Evolutionary conservation across 2,888 invertebrate species (phyloP).

Genomic region (Apodemia duryi): DNA sequence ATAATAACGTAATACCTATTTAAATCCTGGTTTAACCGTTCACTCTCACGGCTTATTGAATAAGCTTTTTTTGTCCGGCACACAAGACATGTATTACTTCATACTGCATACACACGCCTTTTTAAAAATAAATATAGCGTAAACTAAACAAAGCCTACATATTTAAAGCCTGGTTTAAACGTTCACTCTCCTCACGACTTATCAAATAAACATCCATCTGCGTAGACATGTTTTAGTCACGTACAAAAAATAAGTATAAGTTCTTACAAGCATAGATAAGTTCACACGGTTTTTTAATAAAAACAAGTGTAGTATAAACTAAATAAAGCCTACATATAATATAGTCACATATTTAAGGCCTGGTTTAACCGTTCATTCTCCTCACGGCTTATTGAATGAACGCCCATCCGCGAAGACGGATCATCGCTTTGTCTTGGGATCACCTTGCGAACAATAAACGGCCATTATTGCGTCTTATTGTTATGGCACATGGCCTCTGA

Average conservation of each 20-base stretch:
- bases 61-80: conserved; percentile 21
- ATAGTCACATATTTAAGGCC: conserved; percentile 17
- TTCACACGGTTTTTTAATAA: too few relatives aligned
- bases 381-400: conserved; percentile 35
- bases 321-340: too few relatives aligned
- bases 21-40: conserved; percentile 26
- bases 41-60: conserved; percentile 36
- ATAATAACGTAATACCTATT: neutral
- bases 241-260: too few relatives aligned
- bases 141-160: too few relatives aligned
- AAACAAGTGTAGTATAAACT: too few relatives aligned
- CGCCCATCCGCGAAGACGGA: conserved; percentile 37
- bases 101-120: too few relatives aligned
- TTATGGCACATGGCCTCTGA: conserved; percentile 56
- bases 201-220: conserved; percentile 30
- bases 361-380: conserved; percentile 31
- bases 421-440: conserved; percentile 50
- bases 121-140: too few relatives aligned
- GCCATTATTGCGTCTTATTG: conserved; percentile 47
- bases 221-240: too few relatives aligned
- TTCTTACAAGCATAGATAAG: too few relatives aligned
- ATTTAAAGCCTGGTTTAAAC: conserved; percentile 23
- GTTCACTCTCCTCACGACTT: conserved; percentile 31
- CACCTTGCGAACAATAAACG: conserved; percentile 46
- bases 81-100: too few relatives aligned